A percentile compares a stretch with the other conserved stretches of the same genome.
Conservation (phyloP, 2,113 vertebrate genomes). For the Clarias magur region DNA sequence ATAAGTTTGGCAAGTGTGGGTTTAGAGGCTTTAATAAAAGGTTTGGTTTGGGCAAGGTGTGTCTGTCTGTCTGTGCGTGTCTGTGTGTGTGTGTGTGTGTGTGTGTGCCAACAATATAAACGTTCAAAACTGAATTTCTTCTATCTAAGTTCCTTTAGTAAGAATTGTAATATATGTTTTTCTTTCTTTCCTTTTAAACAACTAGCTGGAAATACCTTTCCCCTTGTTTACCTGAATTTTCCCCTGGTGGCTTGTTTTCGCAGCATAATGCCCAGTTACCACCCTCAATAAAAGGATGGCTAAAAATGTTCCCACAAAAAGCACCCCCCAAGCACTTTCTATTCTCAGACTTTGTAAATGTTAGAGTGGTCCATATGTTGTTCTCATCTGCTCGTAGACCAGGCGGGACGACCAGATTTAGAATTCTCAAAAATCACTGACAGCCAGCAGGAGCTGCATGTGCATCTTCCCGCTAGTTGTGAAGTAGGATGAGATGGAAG, state of each 20-base stretch:
- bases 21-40: neutral
- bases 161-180: neutral
- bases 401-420: neutral
- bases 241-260: conserved; percentile 17
- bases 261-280: conserved; percentile 15
- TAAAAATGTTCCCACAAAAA: conserved; percentile 20
- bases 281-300: neutral
- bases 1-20: neutral
- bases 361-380: neutral
- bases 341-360: neutral
- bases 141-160: neutral
- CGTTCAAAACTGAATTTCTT: neutral
- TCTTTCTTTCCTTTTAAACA: neutral
- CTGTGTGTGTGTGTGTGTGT: neutral
- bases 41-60: neutral
- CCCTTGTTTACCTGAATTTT: conserved; percentile 13
- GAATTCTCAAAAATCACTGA: conserved; percentile 13
- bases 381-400: neutral
- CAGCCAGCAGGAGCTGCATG: neutral
- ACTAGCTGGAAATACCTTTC: neutral
- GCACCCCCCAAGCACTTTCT: neutral
- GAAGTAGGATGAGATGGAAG: neutral
- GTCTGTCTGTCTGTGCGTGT: neutral
- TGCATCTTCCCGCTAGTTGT: neutral
- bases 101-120: neutral